A percentile compares a stretch with the other conserved stretches of the same genome.
These are phyloP conservation scores for Mizuhopecten yessoensis DNA, from an alignment of 1,140 invertebrate genomes.

Conservation along the genomic window DNA sequence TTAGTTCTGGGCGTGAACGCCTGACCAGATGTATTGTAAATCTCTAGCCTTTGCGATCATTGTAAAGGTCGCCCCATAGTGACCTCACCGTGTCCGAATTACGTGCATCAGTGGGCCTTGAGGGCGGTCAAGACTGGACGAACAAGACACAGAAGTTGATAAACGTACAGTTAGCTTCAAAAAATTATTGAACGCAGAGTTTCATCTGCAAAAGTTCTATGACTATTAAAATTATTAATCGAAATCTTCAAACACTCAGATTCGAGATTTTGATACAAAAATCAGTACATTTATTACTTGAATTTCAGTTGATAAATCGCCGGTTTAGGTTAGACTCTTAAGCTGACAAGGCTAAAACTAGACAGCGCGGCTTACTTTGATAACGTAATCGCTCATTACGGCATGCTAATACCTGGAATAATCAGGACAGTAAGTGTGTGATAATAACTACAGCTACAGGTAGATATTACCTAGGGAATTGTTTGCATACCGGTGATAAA, in stretches of 20 bases:
- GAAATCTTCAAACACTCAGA: too few relatives aligned
- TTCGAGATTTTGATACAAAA: too few relatives aligned
- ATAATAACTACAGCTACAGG: not conserved
- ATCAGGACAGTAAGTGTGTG: conserved; percentile 14
- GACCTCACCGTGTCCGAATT: not conserved
- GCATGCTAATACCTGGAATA: not conserved
- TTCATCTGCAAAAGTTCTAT: too few relatives aligned
- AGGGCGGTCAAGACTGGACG: not conserved
- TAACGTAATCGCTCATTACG: not conserved
- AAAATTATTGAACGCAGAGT: not conserved
- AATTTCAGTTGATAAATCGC: too few relatives aligned
- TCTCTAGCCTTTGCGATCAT: not conserved
- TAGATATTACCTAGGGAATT: not conserved
- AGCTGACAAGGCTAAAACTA: not conserved
- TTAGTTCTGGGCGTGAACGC: not conserved
- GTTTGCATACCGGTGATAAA: not conserved
- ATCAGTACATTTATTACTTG: too few relatives aligned
- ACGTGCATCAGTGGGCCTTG: not conserved
- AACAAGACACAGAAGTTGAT: not conserved
- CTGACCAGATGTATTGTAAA: not conserved
- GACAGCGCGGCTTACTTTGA: not conserved
- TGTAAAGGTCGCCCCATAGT: not conserved
- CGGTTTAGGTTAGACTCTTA: too few relatives aligned
- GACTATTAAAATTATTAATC: too few relatives aligned
- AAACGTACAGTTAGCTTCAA: not conserved